phyloP scores from a whole-genome alignment of 2,797 vertebrate species.

The Cygnus olor region DNA sequence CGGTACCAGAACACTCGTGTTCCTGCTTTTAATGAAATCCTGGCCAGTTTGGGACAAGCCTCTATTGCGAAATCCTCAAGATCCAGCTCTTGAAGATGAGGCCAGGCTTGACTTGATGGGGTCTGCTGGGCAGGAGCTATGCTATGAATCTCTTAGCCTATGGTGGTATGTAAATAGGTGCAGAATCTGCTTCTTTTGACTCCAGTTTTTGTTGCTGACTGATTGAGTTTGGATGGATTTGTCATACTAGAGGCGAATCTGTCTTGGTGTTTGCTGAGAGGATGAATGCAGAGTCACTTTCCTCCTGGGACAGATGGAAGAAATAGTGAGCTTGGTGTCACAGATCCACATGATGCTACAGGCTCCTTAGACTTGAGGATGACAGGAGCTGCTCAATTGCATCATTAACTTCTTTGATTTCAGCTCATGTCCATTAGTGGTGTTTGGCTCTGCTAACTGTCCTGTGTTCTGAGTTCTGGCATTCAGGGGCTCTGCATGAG shows the following conservation, averaged over 20 bases:
- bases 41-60: rapidly evolving
- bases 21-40: background rate
- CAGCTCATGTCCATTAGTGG: background rate
- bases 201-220: background rate
- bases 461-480: background rate
- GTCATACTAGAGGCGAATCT: background rate
- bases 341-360: background rate
- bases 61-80: background rate
- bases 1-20: background rate
- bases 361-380: background rate
- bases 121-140: background rate
- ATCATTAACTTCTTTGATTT: background rate
- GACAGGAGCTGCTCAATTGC: background rate
- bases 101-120: background rate
- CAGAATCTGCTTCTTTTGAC: background rate
- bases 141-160: background rate
- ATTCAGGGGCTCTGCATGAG: background rate
- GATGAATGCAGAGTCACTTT: background rate
- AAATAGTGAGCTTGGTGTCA: background rate
- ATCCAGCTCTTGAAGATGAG: background rate
- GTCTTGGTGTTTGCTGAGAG: background rate
- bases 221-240: background rate
- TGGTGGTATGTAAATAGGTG: background rate
- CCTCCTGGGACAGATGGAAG: background rate
- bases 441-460: background rate